Evolutionary conservation across 2,113 vertebrate species (phyloP), one percentile per base, ranked within the genome.

Genomic region (Apistogramma diplotaenia): DNA sequence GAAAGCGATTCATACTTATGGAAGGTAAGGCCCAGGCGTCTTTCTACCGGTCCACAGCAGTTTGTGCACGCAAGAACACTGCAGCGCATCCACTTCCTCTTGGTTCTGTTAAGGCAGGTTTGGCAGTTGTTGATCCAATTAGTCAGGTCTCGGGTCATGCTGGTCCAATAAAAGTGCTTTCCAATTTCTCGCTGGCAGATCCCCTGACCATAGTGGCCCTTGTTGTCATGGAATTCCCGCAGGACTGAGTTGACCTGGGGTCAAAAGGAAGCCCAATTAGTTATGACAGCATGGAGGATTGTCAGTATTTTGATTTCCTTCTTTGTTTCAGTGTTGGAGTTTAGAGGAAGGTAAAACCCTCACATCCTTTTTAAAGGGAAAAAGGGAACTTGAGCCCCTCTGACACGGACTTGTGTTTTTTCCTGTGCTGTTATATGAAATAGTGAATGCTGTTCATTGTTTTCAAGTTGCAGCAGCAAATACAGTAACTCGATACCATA

Each of bases 1-100:
- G 21, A 46, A 27, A 67, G 6, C 2, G 2, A 16, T 21, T 74
- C 75, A 1, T 87, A 94, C 93, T 80, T 85, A 15, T 94, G 88
- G 77, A 94, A 94, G 59, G 89, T 92, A 77, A 94, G 79, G 11
- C 90, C 91, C 61, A 93, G 90, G 46, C 90, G 88, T 31, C 92
- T 35, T 84, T 94, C 90, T 60, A 91, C 89, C 5, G 93, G 87
- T 5, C 89, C 91, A 9, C 84, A 88, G 90, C 89, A 85, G 91
- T 93, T 94, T 76, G 89, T 89, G 88, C 94, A 94, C 51, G 60
- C 87, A 71, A 59, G 55, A 76, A 93, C 71, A 62, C 92, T 93
- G 87, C 94, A 94, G 82, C 85, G 89, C 15, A 88, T 79, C 74
- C 79, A 80, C 78, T 87, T 91, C 77, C 86, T 89, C 71, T 91